A percentile compares a stretch with the other conserved stretches of the same genome.
phyloP scores from a whole-genome alignment of 2,888 invertebrate genomes.

The Eupithecia pulchellata region DNA sequence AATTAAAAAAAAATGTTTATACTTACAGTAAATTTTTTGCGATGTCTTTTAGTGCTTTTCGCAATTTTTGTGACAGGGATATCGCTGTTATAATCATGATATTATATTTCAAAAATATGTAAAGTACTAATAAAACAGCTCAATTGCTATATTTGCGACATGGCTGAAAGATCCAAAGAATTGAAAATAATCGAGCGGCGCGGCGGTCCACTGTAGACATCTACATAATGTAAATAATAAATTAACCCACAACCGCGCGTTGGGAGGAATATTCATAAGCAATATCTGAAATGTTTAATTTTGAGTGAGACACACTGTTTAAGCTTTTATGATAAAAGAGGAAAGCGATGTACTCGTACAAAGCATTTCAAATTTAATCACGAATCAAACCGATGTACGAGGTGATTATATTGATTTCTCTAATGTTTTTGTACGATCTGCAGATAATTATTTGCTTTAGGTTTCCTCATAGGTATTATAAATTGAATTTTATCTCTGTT shows the following conservation, averaged over 20 bases:
- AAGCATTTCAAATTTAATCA: background rate
- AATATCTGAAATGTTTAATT: slow-evolving; percentile 61
- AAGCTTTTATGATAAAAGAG: slow-evolving; percentile 21
- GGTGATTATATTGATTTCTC: background rate
- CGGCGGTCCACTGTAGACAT: slow-evolving; percentile 36
- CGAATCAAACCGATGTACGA: background rate
- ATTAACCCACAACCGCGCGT: slow-evolving; percentile 51
- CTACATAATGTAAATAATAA: slow-evolving; percentile 51
- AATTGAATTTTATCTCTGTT: too few relatives aligned
- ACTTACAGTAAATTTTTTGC: too few relatives aligned
- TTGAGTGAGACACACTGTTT: slow-evolving; percentile 47
- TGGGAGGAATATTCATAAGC: slow-evolving; percentile 54
- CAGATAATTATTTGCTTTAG: too few relatives aligned
- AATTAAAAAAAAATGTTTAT: too few relatives aligned
- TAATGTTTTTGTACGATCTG: background rate
- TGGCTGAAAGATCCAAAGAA: slow-evolving; percentile 15
- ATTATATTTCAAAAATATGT: background rate
- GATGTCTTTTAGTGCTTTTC: too few relatives aligned
- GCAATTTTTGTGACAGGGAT: background rate
- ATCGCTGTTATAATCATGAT: background rate
- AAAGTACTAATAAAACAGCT: slow-evolving; percentile 22
- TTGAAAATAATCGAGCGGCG: slow-evolving; percentile 19
- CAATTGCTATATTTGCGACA: slow-evolving; percentile 17
- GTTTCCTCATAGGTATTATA: too few relatives aligned
- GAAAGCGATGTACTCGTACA: slow-evolving; percentile 15